Percentiles rank a stretch among this genome's conserved stretches.
phyloP scores from a whole-genome alignment of 1,140 invertebrate genomes.

The Anoplophora glabripennis region DNA sequence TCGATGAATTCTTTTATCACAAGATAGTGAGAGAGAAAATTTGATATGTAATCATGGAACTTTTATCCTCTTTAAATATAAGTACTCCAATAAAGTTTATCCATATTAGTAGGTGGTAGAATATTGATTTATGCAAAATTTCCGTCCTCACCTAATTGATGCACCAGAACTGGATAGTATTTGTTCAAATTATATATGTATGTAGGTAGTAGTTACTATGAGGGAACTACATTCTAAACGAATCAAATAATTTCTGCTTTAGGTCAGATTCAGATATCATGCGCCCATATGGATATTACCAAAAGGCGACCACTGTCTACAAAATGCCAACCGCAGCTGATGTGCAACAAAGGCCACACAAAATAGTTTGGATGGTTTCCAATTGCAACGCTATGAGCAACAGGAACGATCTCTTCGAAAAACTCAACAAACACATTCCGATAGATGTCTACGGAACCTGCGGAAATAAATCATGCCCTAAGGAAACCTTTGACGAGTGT shows the following conservation, averaged over 20 bases:
- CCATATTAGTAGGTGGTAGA: too few relatives aligned
- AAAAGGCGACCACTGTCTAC: conserved; percentile 6
- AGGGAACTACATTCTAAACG: too few relatives aligned
- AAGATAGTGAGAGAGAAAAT: too few relatives aligned
- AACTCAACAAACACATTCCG: conserved; percentile 55
- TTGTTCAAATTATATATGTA: too few relatives aligned
- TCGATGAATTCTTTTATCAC: too few relatives aligned
- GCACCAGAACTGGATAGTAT: too few relatives aligned
- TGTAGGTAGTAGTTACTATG: too few relatives aligned
- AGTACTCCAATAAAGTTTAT: too few relatives aligned
- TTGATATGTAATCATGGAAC: too few relatives aligned
- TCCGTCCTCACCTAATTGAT: too few relatives aligned
- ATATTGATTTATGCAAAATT: too few relatives aligned
- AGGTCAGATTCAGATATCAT: conserved; percentile 22
- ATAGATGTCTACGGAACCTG: conserved; percentile 73
- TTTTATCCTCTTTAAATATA: too few relatives aligned
- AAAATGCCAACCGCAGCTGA: conserved; percentile 12
- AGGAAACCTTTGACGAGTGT: conserved; percentile 43
- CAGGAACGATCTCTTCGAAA: conserved; percentile 54
- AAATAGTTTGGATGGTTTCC: conserved; percentile 60
- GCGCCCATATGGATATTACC: conserved; percentile 12
- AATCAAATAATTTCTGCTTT: neutral
- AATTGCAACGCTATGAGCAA: conserved; percentile 57
- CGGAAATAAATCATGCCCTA: conserved; percentile 43
- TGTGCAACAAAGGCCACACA: conserved; percentile 45